phyloP scores from a whole-genome alignment of 2,113 vertebrate genomes.

The Dolichallabes microphthalmus region DNA sequence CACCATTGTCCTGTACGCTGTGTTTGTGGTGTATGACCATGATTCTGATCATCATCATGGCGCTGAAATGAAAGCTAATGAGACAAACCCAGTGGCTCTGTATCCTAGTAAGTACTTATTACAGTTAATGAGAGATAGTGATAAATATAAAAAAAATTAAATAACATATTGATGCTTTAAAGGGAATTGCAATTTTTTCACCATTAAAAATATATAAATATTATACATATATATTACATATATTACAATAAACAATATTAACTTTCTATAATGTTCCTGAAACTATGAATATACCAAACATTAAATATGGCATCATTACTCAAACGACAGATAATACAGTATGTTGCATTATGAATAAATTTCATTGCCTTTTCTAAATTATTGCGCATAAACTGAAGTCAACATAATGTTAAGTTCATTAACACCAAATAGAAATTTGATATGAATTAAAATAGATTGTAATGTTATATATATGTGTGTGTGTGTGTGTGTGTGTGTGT shows the following conservation, averaged over 20 bases:
- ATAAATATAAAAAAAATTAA: too few species aligned
- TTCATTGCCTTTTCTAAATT: not conserved
- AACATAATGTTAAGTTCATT: not conserved
- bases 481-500: not conserved
- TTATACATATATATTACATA: not conserved
- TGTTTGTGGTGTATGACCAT: slow-evolving; percentile 81
- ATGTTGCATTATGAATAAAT: not conserved
- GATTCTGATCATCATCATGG: not conserved
- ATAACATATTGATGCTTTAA: not conserved
- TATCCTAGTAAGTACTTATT: slow-evolving; percentile 84
- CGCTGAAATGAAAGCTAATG: not conserved
- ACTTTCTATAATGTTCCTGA: not conserved
- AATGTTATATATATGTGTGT: not conserved
- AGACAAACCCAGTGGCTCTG: slow-evolving; percentile 55
- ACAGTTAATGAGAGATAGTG: not conserved
- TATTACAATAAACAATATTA: not conserved
- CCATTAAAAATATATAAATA: not conserved
- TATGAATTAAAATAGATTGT: not conserved
- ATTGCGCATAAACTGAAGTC: not conserved
- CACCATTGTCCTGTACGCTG: slow-evolving; percentile 81
- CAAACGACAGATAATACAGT: not conserved
- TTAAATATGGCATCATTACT: not conserved
- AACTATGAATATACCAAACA: not conserved
- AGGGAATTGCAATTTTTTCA: not conserved
- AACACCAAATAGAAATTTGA: not conserved